phyloP scores from a whole-genome alignment of 2,797 vertebrate species.

The Cryptoblepharus egeriae region DNA sequence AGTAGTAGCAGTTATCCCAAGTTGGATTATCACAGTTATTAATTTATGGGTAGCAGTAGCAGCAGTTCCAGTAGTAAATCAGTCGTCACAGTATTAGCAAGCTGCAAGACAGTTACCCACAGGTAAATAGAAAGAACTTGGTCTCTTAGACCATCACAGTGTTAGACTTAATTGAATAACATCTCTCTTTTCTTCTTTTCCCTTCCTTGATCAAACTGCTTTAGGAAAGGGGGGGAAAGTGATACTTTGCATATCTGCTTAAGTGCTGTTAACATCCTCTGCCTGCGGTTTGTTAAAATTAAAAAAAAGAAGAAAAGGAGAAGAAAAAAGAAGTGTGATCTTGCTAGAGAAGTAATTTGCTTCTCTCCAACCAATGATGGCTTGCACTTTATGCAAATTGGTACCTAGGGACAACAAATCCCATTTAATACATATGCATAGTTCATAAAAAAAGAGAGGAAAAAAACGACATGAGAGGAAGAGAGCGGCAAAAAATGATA shows the following conservation, averaged over 20 bases:
- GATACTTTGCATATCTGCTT: constrained; percentile 95
- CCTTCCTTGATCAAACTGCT: constrained; percentile 88
- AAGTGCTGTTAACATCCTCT: constrained; percentile 95
- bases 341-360: constrained; percentile 97
- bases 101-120: constrained; percentile 33
- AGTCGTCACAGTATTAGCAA: constrained; percentile 2
- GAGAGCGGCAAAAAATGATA: constrained; percentile 79
- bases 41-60: neutral
- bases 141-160: constrained; percentile 58
- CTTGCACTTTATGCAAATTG: constrained; percentile 99
- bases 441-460: constrained; percentile 89
- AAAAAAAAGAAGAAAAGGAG: constrained; percentile 77
- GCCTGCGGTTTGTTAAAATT: constrained; percentile 88
- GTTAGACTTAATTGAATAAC: constrained; percentile 83
- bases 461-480: constrained; percentile 78
- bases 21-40: neutral
- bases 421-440: constrained; percentile 98
- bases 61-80: neutral
- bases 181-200: constrained; percentile 62
- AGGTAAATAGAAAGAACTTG: constrained; percentile 52
- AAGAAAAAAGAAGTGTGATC: constrained; percentile 89
- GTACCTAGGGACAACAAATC: constrained; percentile 98
- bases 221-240: constrained; percentile 80
- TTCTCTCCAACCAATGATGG: constrained; percentile 98
- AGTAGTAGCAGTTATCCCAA: neutral